These are phyloP conservation scores for Andrena trimmerana DNA, from an alignment of 2,888 invertebrate species.

Conservation along the genomic window DNA sequence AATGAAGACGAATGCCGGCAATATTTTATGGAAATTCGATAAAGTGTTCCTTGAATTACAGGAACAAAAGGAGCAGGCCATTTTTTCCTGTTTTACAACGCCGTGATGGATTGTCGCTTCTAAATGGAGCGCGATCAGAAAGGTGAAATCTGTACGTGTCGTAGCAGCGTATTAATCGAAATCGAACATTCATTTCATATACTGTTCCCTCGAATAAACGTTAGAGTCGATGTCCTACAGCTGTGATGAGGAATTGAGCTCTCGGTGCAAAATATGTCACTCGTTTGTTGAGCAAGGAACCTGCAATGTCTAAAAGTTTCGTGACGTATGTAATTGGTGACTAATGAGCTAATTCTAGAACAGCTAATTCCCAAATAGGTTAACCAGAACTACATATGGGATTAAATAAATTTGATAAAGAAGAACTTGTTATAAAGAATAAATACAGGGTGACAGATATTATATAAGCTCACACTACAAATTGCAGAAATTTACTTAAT, in stretches of 20 bases:
- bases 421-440: too few relatives aligned
- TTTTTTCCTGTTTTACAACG: slow-evolving; percentile 34
- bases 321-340: not conserved
- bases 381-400: too few relatives aligned
- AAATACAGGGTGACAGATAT: too few relatives aligned
- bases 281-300: slow-evolving; percentile 1
- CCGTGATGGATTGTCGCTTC: slow-evolving; percentile 37
- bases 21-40: slow-evolving; percentile 55
- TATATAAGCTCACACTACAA: too few relatives aligned
- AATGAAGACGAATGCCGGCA: slow-evolving; percentile 48
- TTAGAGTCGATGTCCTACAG: slow-evolving; percentile 28
- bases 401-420: too few relatives aligned
- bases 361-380: too few relatives aligned
- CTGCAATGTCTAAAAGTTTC: not conserved
- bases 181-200: slow-evolving; percentile 48
- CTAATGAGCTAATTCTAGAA: not conserved
- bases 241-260: slow-evolving; percentile 21
- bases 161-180: slow-evolving; percentile 34
- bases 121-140: slow-evolving; percentile 21
- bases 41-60: slow-evolving; percentile 49
- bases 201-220: slow-evolving; percentile 29
- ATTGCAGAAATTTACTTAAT: too few relatives aligned
- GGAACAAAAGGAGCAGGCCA: slow-evolving; percentile 28
- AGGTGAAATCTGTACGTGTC: slow-evolving; percentile 42
- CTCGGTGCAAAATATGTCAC: not conserved